Evolutionary conservation across 1,140 invertebrate species (phyloP).

Genomic region (Phthorimaea operculella): DNA sequence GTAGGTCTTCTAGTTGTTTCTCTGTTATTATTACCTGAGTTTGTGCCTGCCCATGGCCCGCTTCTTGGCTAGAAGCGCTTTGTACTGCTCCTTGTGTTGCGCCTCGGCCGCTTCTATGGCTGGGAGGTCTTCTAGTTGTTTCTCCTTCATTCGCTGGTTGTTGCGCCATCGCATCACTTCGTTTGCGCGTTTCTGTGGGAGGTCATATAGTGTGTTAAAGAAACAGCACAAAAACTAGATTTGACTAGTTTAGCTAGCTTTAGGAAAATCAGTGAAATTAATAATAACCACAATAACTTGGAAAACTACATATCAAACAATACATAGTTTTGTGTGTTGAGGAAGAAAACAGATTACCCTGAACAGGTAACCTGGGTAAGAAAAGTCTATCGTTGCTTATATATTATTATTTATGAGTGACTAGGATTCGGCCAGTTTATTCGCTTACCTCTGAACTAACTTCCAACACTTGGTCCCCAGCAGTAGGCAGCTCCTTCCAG

Average conservation of each 20-base stretch:
- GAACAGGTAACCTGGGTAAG: too few relatives aligned
- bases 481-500: conserved; percentile 87
- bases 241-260: too few relatives aligned
- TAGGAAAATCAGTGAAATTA: too few relatives aligned
- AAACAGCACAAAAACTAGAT: background rate
- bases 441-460: conserved; percentile 75
- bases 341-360: too few relatives aligned
- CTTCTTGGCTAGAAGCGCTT: conserved; percentile 71
- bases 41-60: conserved; percentile 70
- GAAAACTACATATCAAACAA: too few relatives aligned
- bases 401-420: too few relatives aligned
- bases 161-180: conserved; percentile 77
- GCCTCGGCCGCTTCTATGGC: conserved; percentile 75
- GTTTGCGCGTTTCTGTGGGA: conserved; percentile 73
- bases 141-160: conserved; percentile 68
- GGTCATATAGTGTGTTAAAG: background rate
- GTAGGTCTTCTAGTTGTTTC: too few relatives aligned
- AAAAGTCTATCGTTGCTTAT: too few relatives aligned
- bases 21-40: conserved; percentile 1
- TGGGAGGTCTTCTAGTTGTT: conserved; percentile 71
- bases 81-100: conserved; percentile 78
- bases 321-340: too few relatives aligned
- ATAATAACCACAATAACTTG: background rate
- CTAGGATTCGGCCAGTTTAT: too few relatives aligned
- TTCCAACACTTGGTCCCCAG: conserved; percentile 89